phyloP scores from a whole-genome alignment of 1,140 invertebrate species.

The Zaprionus taronus region DNA sequence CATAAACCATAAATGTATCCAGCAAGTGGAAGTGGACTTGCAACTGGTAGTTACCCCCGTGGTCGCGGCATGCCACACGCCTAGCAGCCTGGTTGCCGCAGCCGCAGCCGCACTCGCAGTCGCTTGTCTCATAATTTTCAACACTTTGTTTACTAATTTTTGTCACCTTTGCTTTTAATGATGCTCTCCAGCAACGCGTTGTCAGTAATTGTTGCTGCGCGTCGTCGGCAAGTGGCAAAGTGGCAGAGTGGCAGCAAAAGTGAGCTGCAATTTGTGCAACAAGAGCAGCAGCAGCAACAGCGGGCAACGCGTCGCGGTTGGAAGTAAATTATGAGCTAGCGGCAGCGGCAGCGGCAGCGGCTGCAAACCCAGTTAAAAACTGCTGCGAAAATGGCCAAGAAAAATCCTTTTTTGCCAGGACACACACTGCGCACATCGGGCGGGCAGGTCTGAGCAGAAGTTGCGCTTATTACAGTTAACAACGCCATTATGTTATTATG shows the following conservation, averaged over 20 bases:
- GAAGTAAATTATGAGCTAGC: conserved; percentile 22
- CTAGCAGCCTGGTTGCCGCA: conserved; percentile 24
- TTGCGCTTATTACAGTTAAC: conserved; percentile 82
- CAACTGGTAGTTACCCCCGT: conserved; percentile 41
- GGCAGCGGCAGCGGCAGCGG: conserved; percentile 34
- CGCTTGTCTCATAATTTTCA: conserved; percentile 77
- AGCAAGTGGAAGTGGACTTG: conserved; percentile 20
- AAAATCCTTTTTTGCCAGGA: conserved; percentile 74
- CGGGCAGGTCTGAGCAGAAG: conserved; percentile 54
- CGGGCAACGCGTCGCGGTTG: conserved; percentile 38
- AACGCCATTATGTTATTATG: conserved; percentile 82
- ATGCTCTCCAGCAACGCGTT: conserved; percentile 58
- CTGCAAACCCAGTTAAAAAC: conserved; percentile 31
- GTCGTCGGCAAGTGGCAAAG: conserved; percentile 5
- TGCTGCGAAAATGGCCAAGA: conserved; percentile 39
- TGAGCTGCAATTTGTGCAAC: conserved; percentile 69
- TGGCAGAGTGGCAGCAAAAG: conserved; percentile 59
- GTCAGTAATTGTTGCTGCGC: conserved; percentile 70
- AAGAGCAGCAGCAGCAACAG: conserved; percentile 61
- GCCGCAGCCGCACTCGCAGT: background rate
- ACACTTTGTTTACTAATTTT: conserved; percentile 83
- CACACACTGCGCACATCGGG: conserved; percentile 70
- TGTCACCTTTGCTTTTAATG: conserved; percentile 82
- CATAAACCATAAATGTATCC: conserved; percentile 40
- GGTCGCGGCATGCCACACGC: conserved; percentile 23